phyloP scores from a whole-genome alignment of 2,113 vertebrate genomes.

The Caracal caracal region DNA sequence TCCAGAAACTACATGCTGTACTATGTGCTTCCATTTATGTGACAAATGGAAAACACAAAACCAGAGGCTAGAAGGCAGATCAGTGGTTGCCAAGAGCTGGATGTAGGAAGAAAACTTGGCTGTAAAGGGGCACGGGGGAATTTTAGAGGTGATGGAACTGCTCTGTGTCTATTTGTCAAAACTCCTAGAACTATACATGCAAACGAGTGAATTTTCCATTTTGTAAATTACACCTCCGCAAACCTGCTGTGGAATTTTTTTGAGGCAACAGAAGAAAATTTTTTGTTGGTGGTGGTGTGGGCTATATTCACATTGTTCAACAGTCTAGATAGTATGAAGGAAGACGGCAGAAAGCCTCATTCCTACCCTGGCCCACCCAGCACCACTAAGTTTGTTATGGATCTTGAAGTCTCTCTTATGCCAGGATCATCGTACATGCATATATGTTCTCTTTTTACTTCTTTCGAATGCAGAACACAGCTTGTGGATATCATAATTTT shows the following conservation, averaged over 20 bases:
- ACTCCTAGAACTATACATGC: neutral
- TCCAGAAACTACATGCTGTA: rapidly evolving
- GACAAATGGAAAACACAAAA: neutral
- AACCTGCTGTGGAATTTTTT: neutral
- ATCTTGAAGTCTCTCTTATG: neutral
- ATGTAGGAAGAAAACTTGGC: rapidly evolving
- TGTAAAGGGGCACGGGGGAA: rapidly evolving
- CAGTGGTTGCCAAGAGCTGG: neutral
- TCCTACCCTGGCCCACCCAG: neutral
- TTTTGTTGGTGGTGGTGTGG: neutral
- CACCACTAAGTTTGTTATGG: neutral
- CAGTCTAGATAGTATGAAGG: neutral
- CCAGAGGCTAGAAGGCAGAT: neutral
- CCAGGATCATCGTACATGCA: neutral
- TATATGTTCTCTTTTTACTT: neutral
- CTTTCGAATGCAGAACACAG: neutral
- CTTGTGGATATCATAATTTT: neutral
- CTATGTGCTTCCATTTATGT: rapidly evolving
- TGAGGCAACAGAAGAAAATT: neutral
- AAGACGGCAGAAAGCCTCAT: neutral
- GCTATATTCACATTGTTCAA: neutral
- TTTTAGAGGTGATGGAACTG: rapidly evolving
- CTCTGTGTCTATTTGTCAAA: neutral
- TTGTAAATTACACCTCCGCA: neutral
- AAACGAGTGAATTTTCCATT: neutral